Evolutionary conservation across 1,140 invertebrate species (phyloP), one percentile per base, ranked within the genome.

Genomic region (Leptinotarsa texana): DNA sequence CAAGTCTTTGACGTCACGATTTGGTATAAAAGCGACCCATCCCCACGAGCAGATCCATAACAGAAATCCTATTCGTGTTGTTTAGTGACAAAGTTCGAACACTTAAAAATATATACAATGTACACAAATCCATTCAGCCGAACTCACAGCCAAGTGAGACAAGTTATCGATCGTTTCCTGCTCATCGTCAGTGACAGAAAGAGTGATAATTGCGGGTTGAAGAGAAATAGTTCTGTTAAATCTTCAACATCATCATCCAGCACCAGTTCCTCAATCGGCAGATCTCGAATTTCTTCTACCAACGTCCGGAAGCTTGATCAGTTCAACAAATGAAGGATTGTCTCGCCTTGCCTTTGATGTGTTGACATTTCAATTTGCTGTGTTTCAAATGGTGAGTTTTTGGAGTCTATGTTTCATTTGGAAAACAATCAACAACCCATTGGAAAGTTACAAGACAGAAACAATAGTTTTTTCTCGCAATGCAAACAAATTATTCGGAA

Each of bases 41-140:
- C 21, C 63, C 63, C 63, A 65, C 21, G 13, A 21, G 21, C 11
- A 21, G 21, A 22, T 3, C 21, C 63, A 65, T 65, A 21, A 65
- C n/a, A 33, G 63, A 65, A 8, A 65, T 8, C 2, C 4, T 33
- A 15, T 57, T 57, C 51, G 51, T 21, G 63, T 21, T 8, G n/a
- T 17, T n/a, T 3, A 2, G 21, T 70, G 6, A 22, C 42, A 57
- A 57, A 57, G 15, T 17, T 57, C 15, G 17, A 57, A 57, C 2
- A 21, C 3, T 42, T 3, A 42, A 42, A 42, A 42, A 42, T 42
- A 42, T 57, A 13, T 18, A 57, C 21, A 57, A 92, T 92, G 91
- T 92, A 90, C 82, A 90, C 90, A 6, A 92, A 92, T 83, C 91
- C 91, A 62, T 91, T 92, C 83, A 90, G 91, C 77, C 88, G 91